A percentile compares a stretch with the other conserved stretches of the same genome.
Evolutionary conservation across 2,888 invertebrate genomes (phyloP).

Genomic region (Leptinotarsa tumamoca): DNA sequence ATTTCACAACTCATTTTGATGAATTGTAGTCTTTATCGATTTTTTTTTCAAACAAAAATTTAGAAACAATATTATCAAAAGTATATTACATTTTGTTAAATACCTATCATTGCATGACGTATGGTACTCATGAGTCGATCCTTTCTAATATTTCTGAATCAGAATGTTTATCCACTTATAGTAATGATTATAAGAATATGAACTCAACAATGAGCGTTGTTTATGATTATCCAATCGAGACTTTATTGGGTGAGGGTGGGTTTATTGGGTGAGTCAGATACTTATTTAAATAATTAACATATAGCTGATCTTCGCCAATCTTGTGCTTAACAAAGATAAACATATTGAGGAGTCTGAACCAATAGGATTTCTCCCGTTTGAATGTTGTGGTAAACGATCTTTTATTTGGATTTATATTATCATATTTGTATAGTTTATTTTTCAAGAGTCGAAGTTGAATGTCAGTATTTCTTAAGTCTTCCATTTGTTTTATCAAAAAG

Average conservation of each 20-base stretch:
- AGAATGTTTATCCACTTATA: constrained; percentile 30
- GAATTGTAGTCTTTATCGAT: neutral
- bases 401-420: constrained; percentile 14
- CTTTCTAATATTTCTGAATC: constrained; percentile 25
- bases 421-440: constrained; percentile 30
- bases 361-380: constrained; percentile 36
- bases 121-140: neutral
- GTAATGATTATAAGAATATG: constrained; percentile 52
- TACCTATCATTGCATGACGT: neutral
- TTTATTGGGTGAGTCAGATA: constrained; percentile 37
- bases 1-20: too few relatives aligned
- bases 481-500: constrained; percentile 36
- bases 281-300: constrained; percentile 47
- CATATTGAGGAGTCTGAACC: constrained; percentile 52
- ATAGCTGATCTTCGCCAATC: constrained; percentile 44
- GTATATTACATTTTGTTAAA: neutral
- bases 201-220: constrained; percentile 40
- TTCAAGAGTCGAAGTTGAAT: constrained; percentile 28
- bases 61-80: neutral
- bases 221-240: constrained; percentile 25
- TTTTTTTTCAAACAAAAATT: neutral
- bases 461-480: constrained; percentile 30
- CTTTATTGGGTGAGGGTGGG: constrained; percentile 20
- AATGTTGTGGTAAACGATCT: constrained; percentile 21
- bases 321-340: constrained; percentile 50